Percentiles rank a stretch among this genome's conserved stretches.
Evolutionary conservation across 2,797 vertebrate species (phyloP).

Genomic region (Echiichthys vipera): DNA sequence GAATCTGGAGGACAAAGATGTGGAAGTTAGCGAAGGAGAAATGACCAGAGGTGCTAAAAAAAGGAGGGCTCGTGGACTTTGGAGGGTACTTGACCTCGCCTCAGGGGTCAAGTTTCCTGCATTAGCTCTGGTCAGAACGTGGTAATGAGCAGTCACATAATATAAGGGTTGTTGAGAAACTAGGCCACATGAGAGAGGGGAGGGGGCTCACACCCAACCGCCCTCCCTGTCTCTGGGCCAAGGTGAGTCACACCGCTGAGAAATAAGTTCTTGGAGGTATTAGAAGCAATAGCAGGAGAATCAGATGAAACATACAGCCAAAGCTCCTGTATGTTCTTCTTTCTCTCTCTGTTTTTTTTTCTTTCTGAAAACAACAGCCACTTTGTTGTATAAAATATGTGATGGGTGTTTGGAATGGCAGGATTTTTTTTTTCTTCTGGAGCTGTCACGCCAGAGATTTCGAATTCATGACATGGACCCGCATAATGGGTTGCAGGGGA

Average conservation of each 20-base stretch:
- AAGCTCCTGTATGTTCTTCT: slow-evolving; percentile 14
- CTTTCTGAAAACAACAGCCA: slow-evolving; percentile 51
- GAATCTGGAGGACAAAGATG: slow-evolving; percentile 26
- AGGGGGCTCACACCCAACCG: slow-evolving; percentile 9
- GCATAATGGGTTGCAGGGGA: slow-evolving; percentile 67
- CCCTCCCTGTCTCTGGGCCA: slow-evolving; percentile 49
- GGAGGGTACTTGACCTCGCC: slow-evolving; percentile 67
- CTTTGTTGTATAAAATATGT: slow-evolving; percentile 80
- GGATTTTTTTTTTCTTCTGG: slow-evolving; percentile 16
- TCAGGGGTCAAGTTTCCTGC: slow-evolving; percentile 59
- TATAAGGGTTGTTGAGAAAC: slow-evolving; percentile 66
- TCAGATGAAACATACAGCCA: slow-evolving; percentile 16
- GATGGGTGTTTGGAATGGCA: slow-evolving; percentile 61
- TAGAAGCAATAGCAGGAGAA: slow-evolving; percentile 32
- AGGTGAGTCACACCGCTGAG: slow-evolving; percentile 53
- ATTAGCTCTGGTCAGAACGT: slow-evolving; percentile 51
- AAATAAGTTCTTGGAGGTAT: slow-evolving; percentile 49
- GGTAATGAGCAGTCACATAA: slow-evolving; percentile 67
- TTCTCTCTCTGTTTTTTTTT: slow-evolving; percentile 2
- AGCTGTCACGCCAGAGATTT: slow-evolving; percentile 66
- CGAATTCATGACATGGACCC: slow-evolving; percentile 67
- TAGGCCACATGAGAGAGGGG: slow-evolving; percentile 49
- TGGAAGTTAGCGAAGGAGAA: slow-evolving; percentile 25
- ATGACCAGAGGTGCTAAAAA: slow-evolving; percentile 44
- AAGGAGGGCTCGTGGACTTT: slow-evolving; percentile 44